Conservation (phyloP, 2,888 invertebrate genomes). For the Drosophila prolongata region DNA sequence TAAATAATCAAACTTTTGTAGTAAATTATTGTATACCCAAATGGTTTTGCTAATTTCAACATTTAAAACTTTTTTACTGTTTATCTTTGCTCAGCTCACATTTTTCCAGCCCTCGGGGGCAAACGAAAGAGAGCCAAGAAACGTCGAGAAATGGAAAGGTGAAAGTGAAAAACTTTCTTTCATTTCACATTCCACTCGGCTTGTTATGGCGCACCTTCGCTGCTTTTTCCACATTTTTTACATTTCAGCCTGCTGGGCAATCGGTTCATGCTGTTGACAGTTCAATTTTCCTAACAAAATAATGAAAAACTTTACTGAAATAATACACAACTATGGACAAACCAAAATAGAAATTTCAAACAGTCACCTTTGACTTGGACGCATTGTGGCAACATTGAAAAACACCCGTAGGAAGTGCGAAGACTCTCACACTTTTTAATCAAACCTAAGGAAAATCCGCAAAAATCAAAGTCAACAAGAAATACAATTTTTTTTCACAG, state of each 20-base stretch:
- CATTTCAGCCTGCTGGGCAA: slow-evolving; percentile 57
- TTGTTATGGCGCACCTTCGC: slow-evolving; percentile 1
- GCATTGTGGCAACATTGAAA: neutral
- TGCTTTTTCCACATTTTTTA: slow-evolving; percentile 22
- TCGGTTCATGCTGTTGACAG: slow-evolving; percentile 58
- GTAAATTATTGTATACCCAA: neutral
- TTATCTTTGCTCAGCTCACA: slow-evolving; percentile 10
- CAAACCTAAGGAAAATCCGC: neutral
- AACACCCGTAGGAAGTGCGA: neutral
- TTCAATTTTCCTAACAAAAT: slow-evolving; percentile 51
- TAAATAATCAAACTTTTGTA: slow-evolving; percentile 8
- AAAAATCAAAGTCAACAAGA: neutral
- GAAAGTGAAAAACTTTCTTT: slow-evolving; percentile 52
- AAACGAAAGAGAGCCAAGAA: neutral
- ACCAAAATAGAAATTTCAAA: slow-evolving; percentile 1
- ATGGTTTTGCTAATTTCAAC: slow-evolving; percentile 13
- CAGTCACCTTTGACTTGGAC: neutral
- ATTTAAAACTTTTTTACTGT: slow-evolving; percentile 29
- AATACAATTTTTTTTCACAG: neutral
- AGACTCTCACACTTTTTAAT: neutral
- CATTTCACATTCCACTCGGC: slow-evolving; percentile 24
- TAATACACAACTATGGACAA: slow-evolving; percentile 1
- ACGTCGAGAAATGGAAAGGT: slow-evolving; percentile 17
- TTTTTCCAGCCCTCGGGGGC: slow-evolving; percentile 8
- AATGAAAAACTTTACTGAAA: slow-evolving; percentile 8